Conservation (phyloP, 2,888 invertebrate genomes). For the Lithophane socia region DNA sequence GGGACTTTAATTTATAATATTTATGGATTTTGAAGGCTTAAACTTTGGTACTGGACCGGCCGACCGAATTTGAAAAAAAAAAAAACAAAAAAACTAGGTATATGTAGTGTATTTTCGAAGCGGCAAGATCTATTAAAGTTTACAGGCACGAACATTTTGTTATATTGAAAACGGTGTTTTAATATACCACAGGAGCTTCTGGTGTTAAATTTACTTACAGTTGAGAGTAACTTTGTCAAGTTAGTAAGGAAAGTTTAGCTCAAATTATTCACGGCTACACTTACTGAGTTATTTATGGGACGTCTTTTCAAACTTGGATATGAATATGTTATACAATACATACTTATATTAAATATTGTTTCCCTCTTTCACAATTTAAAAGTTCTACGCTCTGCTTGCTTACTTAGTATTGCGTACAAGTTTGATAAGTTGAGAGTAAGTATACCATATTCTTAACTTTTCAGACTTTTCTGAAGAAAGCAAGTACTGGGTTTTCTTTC, state of each 20-base stretch:
- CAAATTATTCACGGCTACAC: conserved; percentile 60
- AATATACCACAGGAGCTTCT: conserved; percentile 41
- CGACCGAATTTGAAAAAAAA: too few species aligned
- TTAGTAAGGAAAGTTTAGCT: conserved; percentile 51
- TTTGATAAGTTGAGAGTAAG: too few species aligned
- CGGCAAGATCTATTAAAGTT: background rate
- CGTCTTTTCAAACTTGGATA: conserved; percentile 55
- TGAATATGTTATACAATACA: conserved; percentile 45
- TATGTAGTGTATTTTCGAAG: background rate
- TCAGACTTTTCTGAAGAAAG: background rate
- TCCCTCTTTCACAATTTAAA: conserved; percentile 25
- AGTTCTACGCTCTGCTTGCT: background rate
- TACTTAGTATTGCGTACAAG: background rate
- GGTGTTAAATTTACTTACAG: conserved; percentile 46
- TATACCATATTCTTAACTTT: background rate
- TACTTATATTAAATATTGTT: conserved; percentile 20
- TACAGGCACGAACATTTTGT: background rate
- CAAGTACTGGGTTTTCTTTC: too few species aligned
- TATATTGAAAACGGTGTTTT: conserved; percentile 4
- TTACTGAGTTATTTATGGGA: conserved; percentile 63
- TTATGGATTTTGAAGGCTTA: too few species aligned
- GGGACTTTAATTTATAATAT: too few species aligned
- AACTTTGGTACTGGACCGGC: too few species aligned
- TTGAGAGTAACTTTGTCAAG: conserved; percentile 47
- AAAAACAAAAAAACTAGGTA: too few species aligned